A percentile compares a stretch with the other conserved stretches of the same genome.
These are phyloP conservation scores for Callitettix versicolor DNA, from an alignment of 1,140 invertebrate species.

Conservation along the genomic window DNA sequence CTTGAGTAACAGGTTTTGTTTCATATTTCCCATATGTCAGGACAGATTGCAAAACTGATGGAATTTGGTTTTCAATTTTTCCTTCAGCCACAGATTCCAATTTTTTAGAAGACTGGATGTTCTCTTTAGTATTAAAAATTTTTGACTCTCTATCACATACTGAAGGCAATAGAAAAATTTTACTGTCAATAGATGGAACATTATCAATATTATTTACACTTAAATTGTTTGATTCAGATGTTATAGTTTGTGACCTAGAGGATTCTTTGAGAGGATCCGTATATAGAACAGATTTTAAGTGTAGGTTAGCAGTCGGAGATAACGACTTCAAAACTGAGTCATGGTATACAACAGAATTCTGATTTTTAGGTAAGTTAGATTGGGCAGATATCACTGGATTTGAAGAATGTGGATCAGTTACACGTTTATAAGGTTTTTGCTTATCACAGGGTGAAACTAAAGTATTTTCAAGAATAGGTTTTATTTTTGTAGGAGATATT, in stretches of 20 bases:
- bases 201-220: neutral
- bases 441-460: constrained; percentile 38
- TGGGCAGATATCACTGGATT: neutral
- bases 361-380: neutral
- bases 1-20: neutral
- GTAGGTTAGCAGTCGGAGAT: neutral
- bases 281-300: neutral
- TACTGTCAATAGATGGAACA: neutral
- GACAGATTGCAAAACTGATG: constrained; percentile 2
- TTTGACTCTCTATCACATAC: neutral
- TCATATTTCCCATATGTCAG: neutral
- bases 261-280: neutral
- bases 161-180: constrained; percentile 3
- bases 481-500: constrained; percentile 56
- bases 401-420: neutral
- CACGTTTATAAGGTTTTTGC: neutral
- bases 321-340: neutral
- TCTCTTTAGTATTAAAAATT: neutral
- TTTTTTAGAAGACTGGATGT: neutral
- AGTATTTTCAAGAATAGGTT: constrained; percentile 30
- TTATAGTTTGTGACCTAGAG: too few species aligned
- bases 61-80: neutral
- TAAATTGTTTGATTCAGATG: neutral
- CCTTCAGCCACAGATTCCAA: neutral
- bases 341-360: neutral